These are phyloP conservation scores for Drosophila emarginata DNA, from an alignment of 2,888 invertebrate species.

Conservation along the genomic window DNA sequence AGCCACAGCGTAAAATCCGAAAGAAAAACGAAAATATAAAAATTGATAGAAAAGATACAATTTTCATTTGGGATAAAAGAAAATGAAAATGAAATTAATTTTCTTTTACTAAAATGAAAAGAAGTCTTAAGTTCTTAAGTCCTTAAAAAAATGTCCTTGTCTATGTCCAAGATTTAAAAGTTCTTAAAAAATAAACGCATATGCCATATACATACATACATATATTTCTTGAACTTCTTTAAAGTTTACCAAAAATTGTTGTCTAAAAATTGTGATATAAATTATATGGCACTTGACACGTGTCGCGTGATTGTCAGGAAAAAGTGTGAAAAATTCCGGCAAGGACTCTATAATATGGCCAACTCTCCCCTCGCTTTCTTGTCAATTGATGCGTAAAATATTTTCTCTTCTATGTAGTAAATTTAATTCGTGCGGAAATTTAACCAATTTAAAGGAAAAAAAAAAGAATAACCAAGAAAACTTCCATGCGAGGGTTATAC, in stretches of 20 bases:
- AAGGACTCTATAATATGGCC: constrained; percentile 71
- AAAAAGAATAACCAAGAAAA: constrained; percentile 41
- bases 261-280: constrained; percentile 60
- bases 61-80: constrained; percentile 37
- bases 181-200: constrained; percentile 17
- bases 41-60: constrained; percentile 47
- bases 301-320: constrained; percentile 65
- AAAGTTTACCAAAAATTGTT: constrained; percentile 23
- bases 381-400: constrained; percentile 70
- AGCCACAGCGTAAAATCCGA: constrained; percentile 62
- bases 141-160: constrained; percentile 2
- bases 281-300: constrained; percentile 74
- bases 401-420: constrained; percentile 50
- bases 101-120: constrained; percentile 45
- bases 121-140: neutral
- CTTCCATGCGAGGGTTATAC: constrained; percentile 18
- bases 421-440: constrained; percentile 78
- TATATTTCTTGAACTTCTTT: constrained; percentile 11
- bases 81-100: constrained; percentile 47
- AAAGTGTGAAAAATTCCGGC: constrained; percentile 73
- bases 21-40: constrained; percentile 12
- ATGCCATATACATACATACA: constrained; percentile 21
- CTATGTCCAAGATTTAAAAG: constrained; percentile 13
- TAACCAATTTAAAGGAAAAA: constrained; percentile 69
- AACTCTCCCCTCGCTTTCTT: constrained; percentile 43